Conservation (phyloP, 2,888 invertebrate genomes). For the Cheilosia pagana region DNA sequence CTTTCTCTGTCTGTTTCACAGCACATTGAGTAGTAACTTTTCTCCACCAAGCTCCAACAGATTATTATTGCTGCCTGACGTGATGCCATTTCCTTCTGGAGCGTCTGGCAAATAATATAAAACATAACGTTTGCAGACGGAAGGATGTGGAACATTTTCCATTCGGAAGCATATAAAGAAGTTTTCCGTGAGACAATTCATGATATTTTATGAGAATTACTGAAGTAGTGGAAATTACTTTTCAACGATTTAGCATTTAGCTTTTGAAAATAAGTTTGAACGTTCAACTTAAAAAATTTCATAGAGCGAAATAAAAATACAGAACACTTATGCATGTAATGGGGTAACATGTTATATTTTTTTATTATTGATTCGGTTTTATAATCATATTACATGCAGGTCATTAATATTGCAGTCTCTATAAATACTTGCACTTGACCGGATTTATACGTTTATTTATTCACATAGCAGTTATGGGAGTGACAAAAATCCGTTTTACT, state of each 20-base stretch:
- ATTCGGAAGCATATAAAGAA: not conserved
- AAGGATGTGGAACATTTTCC: not conserved
- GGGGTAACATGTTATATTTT: too few species aligned
- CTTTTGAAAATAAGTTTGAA: not conserved
- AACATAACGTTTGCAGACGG: not conserved
- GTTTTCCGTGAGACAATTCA: conserved; percentile 28
- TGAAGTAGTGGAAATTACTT: conserved; percentile 8
- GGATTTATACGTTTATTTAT: too few species aligned
- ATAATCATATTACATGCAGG: too few species aligned
- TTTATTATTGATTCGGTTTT: too few species aligned
- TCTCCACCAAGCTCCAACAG: not conserved
- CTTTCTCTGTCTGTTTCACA: conserved; percentile 18
- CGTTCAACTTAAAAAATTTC: not conserved
- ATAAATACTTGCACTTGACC: too few species aligned
- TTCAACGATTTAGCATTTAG: not conserved
- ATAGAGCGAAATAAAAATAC: not conserved
- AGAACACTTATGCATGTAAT: not conserved
- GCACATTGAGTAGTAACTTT: conserved; percentile 40
- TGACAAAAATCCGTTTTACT: too few species aligned
- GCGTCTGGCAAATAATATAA: not conserved
- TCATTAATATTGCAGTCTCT: too few species aligned
- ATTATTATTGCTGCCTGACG: not conserved
- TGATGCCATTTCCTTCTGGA: not conserved
- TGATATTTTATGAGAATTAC: conserved; percentile 25
- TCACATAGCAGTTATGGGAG: too few species aligned